Evolutionary conservation across 2,888 invertebrate species (phyloP).

Genomic region (Diplolepis rosae): DNA sequence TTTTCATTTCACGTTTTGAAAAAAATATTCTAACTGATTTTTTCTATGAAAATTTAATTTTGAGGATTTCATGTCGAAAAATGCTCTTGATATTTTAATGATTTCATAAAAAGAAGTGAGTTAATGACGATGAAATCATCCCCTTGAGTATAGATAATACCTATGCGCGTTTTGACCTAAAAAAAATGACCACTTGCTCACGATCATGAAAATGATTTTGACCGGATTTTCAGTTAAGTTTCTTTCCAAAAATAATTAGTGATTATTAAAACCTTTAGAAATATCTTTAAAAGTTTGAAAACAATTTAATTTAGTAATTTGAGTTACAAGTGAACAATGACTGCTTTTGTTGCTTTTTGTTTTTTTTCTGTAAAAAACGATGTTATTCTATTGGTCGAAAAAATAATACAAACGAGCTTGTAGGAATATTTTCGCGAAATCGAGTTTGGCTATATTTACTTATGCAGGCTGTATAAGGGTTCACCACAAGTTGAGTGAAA

Average conservation of each 20-base stretch:
- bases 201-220: neutral
- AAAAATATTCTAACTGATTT: neutral
- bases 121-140: neutral
- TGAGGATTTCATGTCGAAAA: neutral
- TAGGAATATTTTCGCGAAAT: neutral
- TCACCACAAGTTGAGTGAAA: neutral
- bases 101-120: neutral
- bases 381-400: too few species aligned
- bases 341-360: too few species aligned
- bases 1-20: too few species aligned
- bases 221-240: neutral
- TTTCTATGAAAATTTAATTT: neutral
- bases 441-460: conserved; percentile 60
- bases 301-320: too few species aligned
- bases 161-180: neutral
- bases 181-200: neutral
- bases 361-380: too few species aligned
- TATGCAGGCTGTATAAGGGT: conserved; percentile 58
- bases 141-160: neutral
- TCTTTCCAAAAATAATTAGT: too few species aligned
- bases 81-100: neutral
- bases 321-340: too few species aligned
- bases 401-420: conserved; percentile 14
- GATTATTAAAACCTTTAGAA: too few species aligned
- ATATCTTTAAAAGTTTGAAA: too few species aligned